phyloP scores from a whole-genome alignment of 2,888 invertebrate species.

The Macaria notata region DNA sequence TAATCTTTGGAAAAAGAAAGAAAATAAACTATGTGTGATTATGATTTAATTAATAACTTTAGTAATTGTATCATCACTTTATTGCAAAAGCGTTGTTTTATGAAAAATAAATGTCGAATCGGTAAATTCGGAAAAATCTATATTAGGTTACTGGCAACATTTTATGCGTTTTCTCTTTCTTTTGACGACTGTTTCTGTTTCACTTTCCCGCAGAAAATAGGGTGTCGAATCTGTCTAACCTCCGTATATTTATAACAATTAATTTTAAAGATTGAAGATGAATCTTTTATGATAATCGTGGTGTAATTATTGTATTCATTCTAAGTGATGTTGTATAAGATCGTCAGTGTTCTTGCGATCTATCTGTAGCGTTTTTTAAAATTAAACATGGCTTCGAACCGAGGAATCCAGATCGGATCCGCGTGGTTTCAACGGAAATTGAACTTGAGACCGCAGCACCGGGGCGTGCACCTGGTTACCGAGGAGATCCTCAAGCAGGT shows the following conservation, averaged over 20 bases:
- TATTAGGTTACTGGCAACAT: slow-evolving; percentile 65
- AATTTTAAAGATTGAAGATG: slow-evolving; percentile 79
- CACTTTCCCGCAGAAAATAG: slow-evolving; percentile 83
- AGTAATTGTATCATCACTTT: neutral
- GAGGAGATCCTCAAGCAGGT: slow-evolving; percentile 97
- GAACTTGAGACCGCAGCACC: slow-evolving; percentile 96
- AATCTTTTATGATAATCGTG: slow-evolving; percentile 87
- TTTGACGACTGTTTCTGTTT: slow-evolving; percentile 77
- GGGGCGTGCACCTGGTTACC: slow-evolving; percentile 98
- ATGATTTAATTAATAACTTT: too few relatives aligned
- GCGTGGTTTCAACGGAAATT: slow-evolving; percentile 99
- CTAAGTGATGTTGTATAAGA: slow-evolving; percentile 82
- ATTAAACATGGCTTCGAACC: slow-evolving; percentile 92
- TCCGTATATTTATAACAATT: slow-evolving; percentile 79
- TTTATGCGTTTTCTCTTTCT: slow-evolving; percentile 70
- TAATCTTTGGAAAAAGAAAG: too few relatives aligned
- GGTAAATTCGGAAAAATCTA: slow-evolving; percentile 35
- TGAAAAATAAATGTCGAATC: slow-evolving; percentile 39
- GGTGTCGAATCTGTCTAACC: slow-evolving; percentile 83
- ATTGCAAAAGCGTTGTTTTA: neutral
- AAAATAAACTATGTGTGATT: too few relatives aligned
- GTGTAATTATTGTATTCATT: slow-evolving; percentile 81
- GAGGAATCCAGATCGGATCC: slow-evolving; percentile 96
- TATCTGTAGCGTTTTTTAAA: slow-evolving; percentile 80
- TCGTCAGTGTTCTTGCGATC: slow-evolving; percentile 78